These are phyloP conservation scores for Sturmia bella DNA, from an alignment of 2,888 invertebrate genomes.

Conservation along the genomic window DNA sequence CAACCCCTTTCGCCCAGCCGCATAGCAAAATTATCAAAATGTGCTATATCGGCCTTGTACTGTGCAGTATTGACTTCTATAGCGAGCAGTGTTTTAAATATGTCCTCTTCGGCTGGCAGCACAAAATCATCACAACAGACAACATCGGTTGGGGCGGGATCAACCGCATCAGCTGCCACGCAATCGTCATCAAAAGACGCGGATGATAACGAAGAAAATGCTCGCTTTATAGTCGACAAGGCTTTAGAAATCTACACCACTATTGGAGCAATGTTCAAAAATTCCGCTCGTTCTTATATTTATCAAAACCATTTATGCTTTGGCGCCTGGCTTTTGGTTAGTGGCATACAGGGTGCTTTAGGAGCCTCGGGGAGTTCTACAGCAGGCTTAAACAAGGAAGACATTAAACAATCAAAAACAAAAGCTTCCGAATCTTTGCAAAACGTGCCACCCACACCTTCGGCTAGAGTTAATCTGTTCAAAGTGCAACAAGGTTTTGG, in stretches of 20 bases:
- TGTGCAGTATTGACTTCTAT: constrained; percentile 89
- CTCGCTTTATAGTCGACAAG: constrained; percentile 92
- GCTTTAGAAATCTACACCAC: constrained; percentile 92
- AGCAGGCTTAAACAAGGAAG: constrained; percentile 83
- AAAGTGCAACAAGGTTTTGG: constrained; percentile 93
- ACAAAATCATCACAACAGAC: constrained; percentile 81
- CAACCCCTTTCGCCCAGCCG: constrained; percentile 94
- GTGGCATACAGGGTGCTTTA: constrained; percentile 92
- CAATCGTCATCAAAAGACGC: constrained; percentile 80
- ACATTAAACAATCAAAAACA: constrained; percentile 55
- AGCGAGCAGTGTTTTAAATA: constrained; percentile 84
- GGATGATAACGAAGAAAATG: constrained; percentile 91
- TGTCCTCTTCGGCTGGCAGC: constrained; percentile 84
- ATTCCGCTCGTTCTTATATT: constrained; percentile 92
- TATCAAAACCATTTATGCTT: constrained; percentile 95
- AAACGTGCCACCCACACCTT: constrained; percentile 83
- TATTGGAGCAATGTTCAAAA: constrained; percentile 90
- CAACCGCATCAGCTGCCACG: constrained; percentile 60
- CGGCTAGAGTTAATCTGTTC: constrained; percentile 86
- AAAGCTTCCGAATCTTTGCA: constrained; percentile 79
- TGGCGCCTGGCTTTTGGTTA: constrained; percentile 93
- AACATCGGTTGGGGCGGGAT: constrained; percentile 61
- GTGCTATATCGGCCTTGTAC: constrained; percentile 92
- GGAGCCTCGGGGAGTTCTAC: constrained; percentile 85
- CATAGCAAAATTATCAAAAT: constrained; percentile 89